Conservation (phyloP, 2,113 vertebrate species). For the Isurus oxyrinchus region DNA sequence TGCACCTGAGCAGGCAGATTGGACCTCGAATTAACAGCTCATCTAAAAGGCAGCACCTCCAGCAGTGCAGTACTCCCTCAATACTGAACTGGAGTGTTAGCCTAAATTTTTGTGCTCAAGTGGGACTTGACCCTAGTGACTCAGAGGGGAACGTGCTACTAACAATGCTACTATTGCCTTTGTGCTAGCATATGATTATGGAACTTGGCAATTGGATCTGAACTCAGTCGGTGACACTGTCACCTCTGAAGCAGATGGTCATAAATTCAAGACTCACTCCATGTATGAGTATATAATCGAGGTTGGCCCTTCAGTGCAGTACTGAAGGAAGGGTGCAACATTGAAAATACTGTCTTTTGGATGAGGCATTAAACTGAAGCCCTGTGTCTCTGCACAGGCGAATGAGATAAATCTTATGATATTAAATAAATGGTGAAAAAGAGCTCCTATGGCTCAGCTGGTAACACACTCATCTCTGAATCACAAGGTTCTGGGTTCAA, state of each 20-base stretch:
- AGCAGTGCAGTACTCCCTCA: too few relatives aligned
- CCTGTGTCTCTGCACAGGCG: neutral
- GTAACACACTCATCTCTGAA: too few relatives aligned
- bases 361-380: neutral
- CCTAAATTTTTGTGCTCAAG: too few relatives aligned
- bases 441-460: too few relatives aligned
- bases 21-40: too few relatives aligned
- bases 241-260: neutral
- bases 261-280: neutral
- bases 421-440: neutral
- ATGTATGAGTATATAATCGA: neutral
- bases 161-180: neutral
- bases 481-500: too few relatives aligned
- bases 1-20: too few relatives aligned
- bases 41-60: too few relatives aligned
- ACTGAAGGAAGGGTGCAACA: neutral
- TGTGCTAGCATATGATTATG: neutral
- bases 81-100: too few relatives aligned
- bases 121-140: too few relatives aligned
- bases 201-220: neutral
- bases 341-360: neutral
- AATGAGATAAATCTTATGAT: neutral
- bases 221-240: neutral
- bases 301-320: neutral
- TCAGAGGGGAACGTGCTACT: too few relatives aligned